phyloP scores from a whole-genome alignment of 2,797 vertebrate species.

The Ctenopoma kingsleyae region DNA sequence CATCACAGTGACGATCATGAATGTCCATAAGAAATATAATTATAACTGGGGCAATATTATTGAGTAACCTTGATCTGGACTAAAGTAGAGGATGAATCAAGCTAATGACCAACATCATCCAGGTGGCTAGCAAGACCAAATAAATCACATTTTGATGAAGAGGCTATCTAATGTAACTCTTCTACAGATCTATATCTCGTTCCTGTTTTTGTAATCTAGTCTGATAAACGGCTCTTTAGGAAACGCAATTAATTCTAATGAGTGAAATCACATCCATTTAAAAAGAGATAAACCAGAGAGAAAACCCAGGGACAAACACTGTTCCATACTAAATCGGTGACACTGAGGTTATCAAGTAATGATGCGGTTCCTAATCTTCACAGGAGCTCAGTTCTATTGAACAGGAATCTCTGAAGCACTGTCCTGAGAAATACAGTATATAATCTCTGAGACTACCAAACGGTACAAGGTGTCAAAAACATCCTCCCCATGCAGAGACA shows the following conservation, averaged over 20 bases:
- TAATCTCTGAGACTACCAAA: constrained; percentile 35
- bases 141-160: constrained; percentile 8
- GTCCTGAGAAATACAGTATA: constrained; percentile 26
- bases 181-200: constrained; percentile 18
- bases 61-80: not conserved
- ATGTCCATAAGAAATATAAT: not conserved
- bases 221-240: constrained; percentile 12
- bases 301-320: not conserved
- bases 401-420: constrained; percentile 38
- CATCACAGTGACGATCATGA: not conserved
- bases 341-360: constrained; percentile 36
- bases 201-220: constrained; percentile 4
- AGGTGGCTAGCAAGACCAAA: not conserved
- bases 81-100: not conserved
- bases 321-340: constrained; percentile 15
- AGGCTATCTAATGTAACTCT: constrained; percentile 1
- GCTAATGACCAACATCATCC: not conserved
- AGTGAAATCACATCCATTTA: constrained; percentile 1
- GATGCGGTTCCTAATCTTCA: constrained; percentile 20
- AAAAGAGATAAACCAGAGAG: constrained; percentile 8
- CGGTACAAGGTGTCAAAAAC: constrained; percentile 19
- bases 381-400: constrained; percentile 12
- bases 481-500: constrained; percentile 17
- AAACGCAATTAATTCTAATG: constrained; percentile 16
- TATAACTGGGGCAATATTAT: not conserved